Base-by-base conservation (phyloP, 2,113 vertebrate species). In the Cettia cetti region DNA sequence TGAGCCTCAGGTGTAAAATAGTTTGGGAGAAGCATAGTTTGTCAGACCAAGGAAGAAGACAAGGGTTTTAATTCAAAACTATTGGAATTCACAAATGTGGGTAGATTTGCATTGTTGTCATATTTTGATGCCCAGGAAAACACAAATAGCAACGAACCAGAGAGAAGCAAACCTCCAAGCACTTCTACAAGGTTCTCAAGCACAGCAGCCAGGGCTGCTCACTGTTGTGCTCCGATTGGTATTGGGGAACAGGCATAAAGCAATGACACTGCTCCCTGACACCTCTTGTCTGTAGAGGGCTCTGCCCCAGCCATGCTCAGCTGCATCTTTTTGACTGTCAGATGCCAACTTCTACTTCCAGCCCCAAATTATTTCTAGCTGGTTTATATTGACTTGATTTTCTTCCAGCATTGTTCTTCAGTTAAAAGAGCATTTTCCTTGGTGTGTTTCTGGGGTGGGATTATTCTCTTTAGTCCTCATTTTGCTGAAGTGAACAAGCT, bases 161-260 rank as follows among this genome's bases (percentile, higher is more conserved):
- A 13, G 1, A 42, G 8, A 81, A 30, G 37, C 40, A 59, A 70
- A 54, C 6, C 7, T 39, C 24, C 11, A 27, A 54, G 39, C 6
- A 2, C 27, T 57, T 50, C 45, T 30, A 37, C 49, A 7, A 16
- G 49, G 27, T n/a, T 45, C 35, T 42, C 7, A 47, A 30, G 8
- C 12, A 23, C 42, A 56, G 47, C 47, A 66, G 37, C 53, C 5
- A 26, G 39, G 39, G 33, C 53, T 61, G 27, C 11, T 76, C 27
- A 0, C 23, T 13, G 53, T 13, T 50, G 14, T 45, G 17, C 37
- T 79, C 16, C 0, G 0, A n/a, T 13, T n/a, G 66, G 23, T 21
- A 1, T n/a, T 6, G 20, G 23, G 40, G 65, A 87, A 1, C 27
- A 11, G 22, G 17, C 1, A 1, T 7, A 17, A 35, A 35, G 24